Evolutionary conservation across 2,797 vertebrate genomes (phyloP), one percentile per base, ranked within the genome.

Genomic region (Eupleurogrammus muticus): DNA sequence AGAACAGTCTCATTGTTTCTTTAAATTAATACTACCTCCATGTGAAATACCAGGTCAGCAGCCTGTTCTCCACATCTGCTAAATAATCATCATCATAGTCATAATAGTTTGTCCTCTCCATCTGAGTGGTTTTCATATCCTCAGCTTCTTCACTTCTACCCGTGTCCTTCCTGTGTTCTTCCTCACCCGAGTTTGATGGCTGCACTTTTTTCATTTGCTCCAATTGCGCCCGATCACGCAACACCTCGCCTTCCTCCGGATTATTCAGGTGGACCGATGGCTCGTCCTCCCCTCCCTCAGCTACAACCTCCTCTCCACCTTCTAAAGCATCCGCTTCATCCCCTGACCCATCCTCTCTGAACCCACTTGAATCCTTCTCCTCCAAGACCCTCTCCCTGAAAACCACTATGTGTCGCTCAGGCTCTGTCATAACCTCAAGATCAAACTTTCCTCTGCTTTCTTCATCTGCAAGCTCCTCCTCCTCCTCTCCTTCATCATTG

Each of bases 1-100:
- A 44, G 6, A 53, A 44, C 40, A 44, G 40, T 17, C 2, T 20
- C 0, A 2, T 28, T 58, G n/a, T n/a, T 28, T 11, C 1, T 34
- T 23, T 57, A 2, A 66, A 69, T 34, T 7, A 49, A 68, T 32
- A 16, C 66, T 87, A 91, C 40, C 16, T 82, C 91, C 92, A 93
- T 46, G 65, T 72, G 79, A 93, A 93, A 87, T 83, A 83, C 92
- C 90, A 92, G 0, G 85, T 91, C 57, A 23, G 69, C 68, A 80
- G 82, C 9, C 2, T 0, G 9, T 72, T 53, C 36, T 73, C 68
- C 4, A 44, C 49, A 40, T 66, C 66, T 8, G 40, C 23, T 20
- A 19, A 48, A 8, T 55, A 36, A 5, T 70, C 54, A 5, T 70
- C 56, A 16, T 81, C 48, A 1, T 49, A 36, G 4, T 70, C 54